Evolutionary conservation across 1,140 invertebrate genomes (phyloP), one percentile per base, ranked within the genome.

Genomic region (Cydia amplana): DNA sequence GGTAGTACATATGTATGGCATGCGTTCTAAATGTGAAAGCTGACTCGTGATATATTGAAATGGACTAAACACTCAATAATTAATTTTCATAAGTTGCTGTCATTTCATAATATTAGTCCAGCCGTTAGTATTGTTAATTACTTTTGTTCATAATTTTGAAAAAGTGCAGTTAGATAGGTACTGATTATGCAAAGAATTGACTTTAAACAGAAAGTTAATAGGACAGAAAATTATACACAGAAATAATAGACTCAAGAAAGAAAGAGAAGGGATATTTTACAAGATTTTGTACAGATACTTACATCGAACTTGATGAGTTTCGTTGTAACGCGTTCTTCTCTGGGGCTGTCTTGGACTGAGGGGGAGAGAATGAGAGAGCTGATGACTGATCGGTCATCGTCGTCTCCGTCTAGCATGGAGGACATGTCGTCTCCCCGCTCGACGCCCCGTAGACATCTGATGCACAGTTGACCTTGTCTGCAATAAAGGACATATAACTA

Each of bases 381-480:
- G 70, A 95, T 94, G 67, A 95, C 93, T 78, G 95, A 95, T 65
- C 93, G 94, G 77, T 97, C 96, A 67, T 96, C 96, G 73, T 96
- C 96, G 70, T 96, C 95, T 10, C 95, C 95, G 36, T 95, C 95
- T 25, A 96, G 90, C 80, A 96, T 94, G 6, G 95, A 94, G 0
- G 95, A 96, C 80, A 96, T 94, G 79, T 96, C 95, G 75, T 96
- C 95, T 4, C 90, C 93, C 14, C 94, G 91, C 72, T 96, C 96
- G 55, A 95, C 94, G 40, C 90, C 89, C 36, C 96, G 93, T 28
- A 97, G 92, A 85, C 97, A 97, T 79, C 96, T 95, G 75, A 95
- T 95, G 84, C 96, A 97, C 75, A 97, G 93, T 83, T 96, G 95
- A 4, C 96, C 96, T 94, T 96, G 95, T 85, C 96, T 97, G 84